Percentiles rank a stretch among this genome's conserved stretches.
Conservation (phyloP, 2,797 vertebrate genomes). For the Pseudocheirus occidentalis region DNA sequence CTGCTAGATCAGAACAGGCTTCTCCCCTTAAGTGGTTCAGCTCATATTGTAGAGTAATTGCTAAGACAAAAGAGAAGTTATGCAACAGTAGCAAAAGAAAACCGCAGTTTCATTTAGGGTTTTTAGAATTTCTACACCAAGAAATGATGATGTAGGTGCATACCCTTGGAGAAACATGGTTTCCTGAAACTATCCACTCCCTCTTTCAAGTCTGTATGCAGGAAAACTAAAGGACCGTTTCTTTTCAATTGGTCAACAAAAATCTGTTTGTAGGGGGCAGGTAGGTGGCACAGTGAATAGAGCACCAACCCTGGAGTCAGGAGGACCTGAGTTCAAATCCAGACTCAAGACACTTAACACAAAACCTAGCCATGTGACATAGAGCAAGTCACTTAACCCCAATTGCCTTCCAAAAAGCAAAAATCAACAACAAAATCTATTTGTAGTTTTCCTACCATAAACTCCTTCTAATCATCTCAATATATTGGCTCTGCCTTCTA, state of each 20-base stretch:
- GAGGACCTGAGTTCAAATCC: too few species aligned
- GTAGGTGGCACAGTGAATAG: too few species aligned
- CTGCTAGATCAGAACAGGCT: background rate
- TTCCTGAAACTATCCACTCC: background rate
- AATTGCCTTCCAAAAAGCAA: too few species aligned
- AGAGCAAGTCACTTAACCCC: too few species aligned
- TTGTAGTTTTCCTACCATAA: background rate
- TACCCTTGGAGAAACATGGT: background rate
- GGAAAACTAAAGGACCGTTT: background rate
- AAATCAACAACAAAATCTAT: too few species aligned
- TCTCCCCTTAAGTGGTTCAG: background rate
- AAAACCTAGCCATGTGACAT: too few species aligned
- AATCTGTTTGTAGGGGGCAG: background rate
- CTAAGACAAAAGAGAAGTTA: background rate
- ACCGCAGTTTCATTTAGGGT: background rate
- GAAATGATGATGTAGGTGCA: background rate
- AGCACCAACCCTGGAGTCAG: too few species aligned
- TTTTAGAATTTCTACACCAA: background rate
- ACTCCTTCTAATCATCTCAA: background rate
- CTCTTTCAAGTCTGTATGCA: background rate
- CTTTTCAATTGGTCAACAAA: background rate
- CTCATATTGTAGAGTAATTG: background rate
- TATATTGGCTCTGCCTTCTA: background rate
- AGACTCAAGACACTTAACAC: too few species aligned
- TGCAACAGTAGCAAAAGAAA: background rate